Conservation (phyloP, 2,113 vertebrate species). For the Saguinus imperator region DNA sequence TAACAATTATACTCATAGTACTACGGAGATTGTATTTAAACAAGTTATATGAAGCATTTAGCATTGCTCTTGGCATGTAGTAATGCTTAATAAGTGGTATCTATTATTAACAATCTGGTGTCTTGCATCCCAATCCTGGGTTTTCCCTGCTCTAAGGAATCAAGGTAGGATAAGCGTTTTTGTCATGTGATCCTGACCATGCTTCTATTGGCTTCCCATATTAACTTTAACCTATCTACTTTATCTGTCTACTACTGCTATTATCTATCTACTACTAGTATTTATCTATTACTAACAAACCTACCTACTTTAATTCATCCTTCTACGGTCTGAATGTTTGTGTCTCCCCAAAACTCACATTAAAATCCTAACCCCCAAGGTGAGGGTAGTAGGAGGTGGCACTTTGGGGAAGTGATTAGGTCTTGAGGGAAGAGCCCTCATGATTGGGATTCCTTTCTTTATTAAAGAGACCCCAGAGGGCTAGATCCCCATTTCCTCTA, state of each 20-base stretch:
- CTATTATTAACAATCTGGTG: background rate
- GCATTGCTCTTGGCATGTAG: background rate
- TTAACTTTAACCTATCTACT: background rate
- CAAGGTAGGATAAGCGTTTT: background rate
- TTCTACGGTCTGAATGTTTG: background rate
- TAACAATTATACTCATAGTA: slow-evolving; percentile 9
- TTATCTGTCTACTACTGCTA: background rate
- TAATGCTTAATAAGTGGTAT: background rate
- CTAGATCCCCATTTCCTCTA: background rate
- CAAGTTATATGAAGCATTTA: slow-evolving; percentile 1
- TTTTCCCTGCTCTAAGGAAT: background rate
- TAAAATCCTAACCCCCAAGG: background rate
- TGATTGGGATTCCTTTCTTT: background rate
- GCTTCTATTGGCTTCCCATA: background rate
- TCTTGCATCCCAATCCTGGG: background rate
- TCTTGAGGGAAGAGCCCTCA: background rate
- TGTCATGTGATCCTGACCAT: background rate
- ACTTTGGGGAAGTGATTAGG: background rate
- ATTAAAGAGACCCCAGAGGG: background rate
- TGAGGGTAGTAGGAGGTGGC: background rate
- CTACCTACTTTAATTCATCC: background rate
- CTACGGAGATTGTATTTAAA: background rate
- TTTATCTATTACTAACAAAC: background rate
- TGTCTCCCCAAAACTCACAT: background rate
- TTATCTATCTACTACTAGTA: background rate